These are phyloP conservation scores for Patella caerulea DNA, from an alignment of 2,888 invertebrate genomes.

Conservation along the genomic window DNA sequence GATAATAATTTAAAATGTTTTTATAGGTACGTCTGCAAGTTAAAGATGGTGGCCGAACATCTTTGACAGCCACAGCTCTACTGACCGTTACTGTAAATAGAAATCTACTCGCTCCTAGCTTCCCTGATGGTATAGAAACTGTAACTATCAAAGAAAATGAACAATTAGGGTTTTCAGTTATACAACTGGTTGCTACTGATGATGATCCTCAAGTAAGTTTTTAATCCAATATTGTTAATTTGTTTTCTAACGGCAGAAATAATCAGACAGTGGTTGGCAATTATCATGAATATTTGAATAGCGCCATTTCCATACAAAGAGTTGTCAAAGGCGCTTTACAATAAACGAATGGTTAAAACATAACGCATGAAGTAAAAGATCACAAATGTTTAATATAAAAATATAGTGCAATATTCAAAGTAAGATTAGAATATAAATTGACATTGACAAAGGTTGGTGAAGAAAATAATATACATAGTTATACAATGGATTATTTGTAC, in stretches of 20 bases:
- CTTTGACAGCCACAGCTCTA: conserved; percentile 43
- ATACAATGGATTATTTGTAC: too few species aligned
- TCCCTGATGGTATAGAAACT: conserved; percentile 27
- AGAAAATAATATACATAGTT: too few species aligned
- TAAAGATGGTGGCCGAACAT: conserved; percentile 50
- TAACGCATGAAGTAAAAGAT: too few species aligned
- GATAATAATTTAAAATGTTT: neutral
- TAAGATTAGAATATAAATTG: too few species aligned
- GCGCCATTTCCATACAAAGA: too few species aligned
- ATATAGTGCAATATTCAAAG: too few species aligned
- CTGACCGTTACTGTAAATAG: conserved; percentile 46
- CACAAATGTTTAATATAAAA: too few species aligned
- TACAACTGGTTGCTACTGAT: conserved; percentile 48
- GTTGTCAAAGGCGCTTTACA: too few species aligned
- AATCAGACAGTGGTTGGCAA: too few species aligned
- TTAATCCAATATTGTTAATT: neutral
- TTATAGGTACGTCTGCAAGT: conserved; percentile 46
- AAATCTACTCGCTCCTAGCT: conserved; percentile 47
- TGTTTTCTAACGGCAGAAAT: neutral
- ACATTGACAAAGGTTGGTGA: too few species aligned
- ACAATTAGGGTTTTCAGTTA: conserved; percentile 31
- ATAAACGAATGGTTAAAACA: too few species aligned
- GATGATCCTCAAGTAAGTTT: conserved; percentile 42
- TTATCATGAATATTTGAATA: too few species aligned
- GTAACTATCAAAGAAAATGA: conserved; percentile 35